A percentile compares a stretch with the other conserved stretches of the same genome.
These are phyloP conservation scores for Penelope pileata DNA, from an alignment of 2,113 vertebrate species.

Conservation along the genomic window DNA sequence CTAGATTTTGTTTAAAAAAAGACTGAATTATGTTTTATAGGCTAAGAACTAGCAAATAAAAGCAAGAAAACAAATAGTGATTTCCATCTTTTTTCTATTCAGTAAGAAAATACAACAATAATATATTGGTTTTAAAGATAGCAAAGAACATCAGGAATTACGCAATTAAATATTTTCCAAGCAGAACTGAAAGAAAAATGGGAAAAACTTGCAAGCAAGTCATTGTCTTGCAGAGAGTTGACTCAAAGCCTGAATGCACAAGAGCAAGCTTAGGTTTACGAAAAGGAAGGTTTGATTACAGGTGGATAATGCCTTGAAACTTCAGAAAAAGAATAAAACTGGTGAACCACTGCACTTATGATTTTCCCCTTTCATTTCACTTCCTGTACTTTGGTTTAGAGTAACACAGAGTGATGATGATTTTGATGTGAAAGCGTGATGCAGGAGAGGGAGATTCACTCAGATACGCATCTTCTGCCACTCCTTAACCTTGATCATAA, in stretches of 20 bases:
- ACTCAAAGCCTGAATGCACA: background rate
- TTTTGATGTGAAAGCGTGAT: background rate
- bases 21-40: background rate
- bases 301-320: background rate
- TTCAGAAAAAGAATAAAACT: constrained; percentile 21
- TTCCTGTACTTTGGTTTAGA: background rate
- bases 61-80: background rate
- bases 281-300: background rate
- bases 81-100: background rate
- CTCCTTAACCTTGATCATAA: background rate
- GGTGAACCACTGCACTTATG: background rate
- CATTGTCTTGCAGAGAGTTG: background rate
- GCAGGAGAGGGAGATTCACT: background rate
- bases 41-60: background rate
- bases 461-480: background rate
- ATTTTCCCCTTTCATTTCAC: background rate
- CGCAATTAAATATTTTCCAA: background rate
- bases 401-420: background rate
- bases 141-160: background rate
- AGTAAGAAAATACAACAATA: background rate
- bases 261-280: background rate
- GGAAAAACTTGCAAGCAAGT: too few species aligned
- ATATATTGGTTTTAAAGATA: background rate
- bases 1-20: background rate
- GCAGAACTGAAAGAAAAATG: background rate